phyloP scores from a whole-genome alignment of 2,797 vertebrate genomes.

The Siniperca obscura region DNA sequence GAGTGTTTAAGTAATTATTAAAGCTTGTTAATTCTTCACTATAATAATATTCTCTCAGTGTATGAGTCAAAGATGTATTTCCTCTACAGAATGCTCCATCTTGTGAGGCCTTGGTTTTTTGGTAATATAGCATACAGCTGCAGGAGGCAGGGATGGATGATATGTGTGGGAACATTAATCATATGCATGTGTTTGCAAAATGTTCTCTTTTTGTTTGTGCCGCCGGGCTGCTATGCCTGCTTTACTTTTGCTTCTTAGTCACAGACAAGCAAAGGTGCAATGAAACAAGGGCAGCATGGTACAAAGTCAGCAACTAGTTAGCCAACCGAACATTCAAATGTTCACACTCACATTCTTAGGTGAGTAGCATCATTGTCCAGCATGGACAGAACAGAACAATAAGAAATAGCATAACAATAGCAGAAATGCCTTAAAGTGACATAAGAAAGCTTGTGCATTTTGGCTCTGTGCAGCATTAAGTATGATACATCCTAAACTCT shows the following conservation, averaged over 20 bases:
- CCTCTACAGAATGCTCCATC: conserved; percentile 63
- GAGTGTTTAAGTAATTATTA: conserved; percentile 54
- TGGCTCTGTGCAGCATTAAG: not conserved
- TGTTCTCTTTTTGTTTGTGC: conserved; percentile 67
- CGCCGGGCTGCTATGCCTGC: conserved; percentile 53
- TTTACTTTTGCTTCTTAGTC: conserved; percentile 63
- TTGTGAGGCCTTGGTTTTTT: conserved; percentile 64
- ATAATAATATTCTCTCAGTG: conserved; percentile 46
- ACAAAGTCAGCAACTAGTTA: conserved; percentile 54
- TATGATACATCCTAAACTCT: not conserved
- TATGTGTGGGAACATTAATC: conserved; percentile 78
- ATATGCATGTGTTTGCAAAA: conserved; percentile 80
- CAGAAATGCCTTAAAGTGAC: conserved; percentile 17
- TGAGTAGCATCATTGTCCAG: conserved; percentile 5
- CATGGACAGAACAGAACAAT: conserved; percentile 18
- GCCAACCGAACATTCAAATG: conserved; percentile 21
- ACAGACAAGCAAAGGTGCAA: conserved; percentile 51
- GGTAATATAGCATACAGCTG: conserved; percentile 64
- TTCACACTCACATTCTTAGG: not conserved
- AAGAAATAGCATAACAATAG: not conserved
- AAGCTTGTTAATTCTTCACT: conserved; percentile 63
- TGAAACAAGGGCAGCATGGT: conserved; percentile 59
- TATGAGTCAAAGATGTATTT: conserved; percentile 65
- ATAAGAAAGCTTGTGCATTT: not conserved
- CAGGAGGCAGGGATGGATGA: conserved; percentile 76